These are phyloP conservation scores for Neoaliturus tenellus DNA, from an alignment of 2,888 invertebrate species.

Conservation along the genomic window DNA sequence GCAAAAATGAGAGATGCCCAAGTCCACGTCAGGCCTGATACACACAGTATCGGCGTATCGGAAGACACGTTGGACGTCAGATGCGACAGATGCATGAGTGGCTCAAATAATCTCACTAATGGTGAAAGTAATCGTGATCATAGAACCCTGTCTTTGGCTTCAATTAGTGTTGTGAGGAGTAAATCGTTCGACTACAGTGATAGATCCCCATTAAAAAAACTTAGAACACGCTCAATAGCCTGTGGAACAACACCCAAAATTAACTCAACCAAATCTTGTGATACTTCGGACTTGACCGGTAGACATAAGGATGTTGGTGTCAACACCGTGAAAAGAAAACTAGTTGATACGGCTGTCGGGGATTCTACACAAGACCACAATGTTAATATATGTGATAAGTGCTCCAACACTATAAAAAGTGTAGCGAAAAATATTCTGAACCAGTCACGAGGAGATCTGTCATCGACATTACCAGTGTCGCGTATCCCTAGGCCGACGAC, in stretches of 20 bases:
- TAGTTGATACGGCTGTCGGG: conserved; percentile 75
- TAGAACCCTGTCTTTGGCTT: conserved; percentile 72
- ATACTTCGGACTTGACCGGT: conserved; percentile 59
- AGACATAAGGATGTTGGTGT: conserved; percentile 63
- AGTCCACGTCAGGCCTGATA: conserved; percentile 71
- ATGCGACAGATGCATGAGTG: conserved; percentile 71
- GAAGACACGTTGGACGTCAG: conserved; percentile 72
- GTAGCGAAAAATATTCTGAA: conserved; percentile 73
- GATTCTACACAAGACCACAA: conserved; percentile 68
- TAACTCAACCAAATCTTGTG: conserved; percentile 57
- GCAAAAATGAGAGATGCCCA: conserved; percentile 71
- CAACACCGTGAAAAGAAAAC: conserved; percentile 71
- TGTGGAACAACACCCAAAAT: conserved; percentile 47
- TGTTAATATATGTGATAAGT: conserved; percentile 74
- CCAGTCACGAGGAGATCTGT: conserved; percentile 63
- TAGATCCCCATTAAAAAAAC: conserved; percentile 71
- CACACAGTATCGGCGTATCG: conserved; percentile 74
- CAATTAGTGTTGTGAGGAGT: conserved; percentile 74
- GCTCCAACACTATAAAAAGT: conserved; percentile 76
- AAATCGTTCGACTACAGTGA: conserved; percentile 79
- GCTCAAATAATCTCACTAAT: neutral
- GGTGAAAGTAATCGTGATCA: neutral
- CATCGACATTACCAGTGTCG: conserved; percentile 22
- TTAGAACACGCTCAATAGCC: conserved; percentile 66
- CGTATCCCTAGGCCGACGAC: conserved; percentile 59